A percentile compares a stretch with the other conserved stretches of the same genome.
Evolutionary conservation across 30 jellyfish, hydroid and myxozoan species (phyloP).

Genomic region (Haliclystus octoradiatus): DNA sequence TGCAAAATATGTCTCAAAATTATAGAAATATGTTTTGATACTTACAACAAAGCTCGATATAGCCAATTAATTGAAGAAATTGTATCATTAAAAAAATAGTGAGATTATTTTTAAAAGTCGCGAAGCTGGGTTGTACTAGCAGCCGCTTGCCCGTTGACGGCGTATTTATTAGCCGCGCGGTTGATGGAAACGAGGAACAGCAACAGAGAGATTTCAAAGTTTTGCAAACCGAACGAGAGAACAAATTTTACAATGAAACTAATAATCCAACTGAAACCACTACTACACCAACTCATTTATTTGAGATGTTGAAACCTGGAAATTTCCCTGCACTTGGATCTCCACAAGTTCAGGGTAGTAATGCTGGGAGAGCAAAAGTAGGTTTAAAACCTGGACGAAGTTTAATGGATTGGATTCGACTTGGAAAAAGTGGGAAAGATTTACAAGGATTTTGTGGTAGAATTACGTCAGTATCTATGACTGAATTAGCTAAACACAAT

Average conservation of each 20-base stretch:
- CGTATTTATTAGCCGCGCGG: background rate
- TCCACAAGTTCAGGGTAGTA: slow-evolving; percentile 14
- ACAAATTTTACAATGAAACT: too few species aligned
- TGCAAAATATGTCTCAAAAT: too few species aligned
- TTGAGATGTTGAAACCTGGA: slow-evolving; percentile 22
- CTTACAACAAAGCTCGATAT: too few species aligned
- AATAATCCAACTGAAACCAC: too few species aligned
- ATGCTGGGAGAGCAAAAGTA: slow-evolving; percentile 51
- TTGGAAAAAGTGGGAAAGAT: slow-evolving; percentile 67
- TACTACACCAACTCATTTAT: too few species aligned
- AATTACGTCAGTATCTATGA: slow-evolving; percentile 39
- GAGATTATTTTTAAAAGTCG: background rate
- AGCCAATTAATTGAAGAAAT: too few species aligned
- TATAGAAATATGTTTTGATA: too few species aligned
- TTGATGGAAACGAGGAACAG: background rate
- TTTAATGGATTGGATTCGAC: slow-evolving; percentile 93
- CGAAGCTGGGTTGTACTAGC: background rate
- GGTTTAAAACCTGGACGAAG: slow-evolving; percentile 81
- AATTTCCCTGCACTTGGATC: slow-evolving; percentile 27
- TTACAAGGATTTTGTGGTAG: slow-evolving; percentile 81
- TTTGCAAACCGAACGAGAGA: background rate
- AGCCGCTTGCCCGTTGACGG: background rate
- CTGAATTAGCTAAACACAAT: slow-evolving; percentile 66
- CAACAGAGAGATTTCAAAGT: background rate
- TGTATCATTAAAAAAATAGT: background rate